Evolutionary conservation across 1,140 invertebrate species (phyloP).

Genomic region (Dreissena rostriformis): DNA sequence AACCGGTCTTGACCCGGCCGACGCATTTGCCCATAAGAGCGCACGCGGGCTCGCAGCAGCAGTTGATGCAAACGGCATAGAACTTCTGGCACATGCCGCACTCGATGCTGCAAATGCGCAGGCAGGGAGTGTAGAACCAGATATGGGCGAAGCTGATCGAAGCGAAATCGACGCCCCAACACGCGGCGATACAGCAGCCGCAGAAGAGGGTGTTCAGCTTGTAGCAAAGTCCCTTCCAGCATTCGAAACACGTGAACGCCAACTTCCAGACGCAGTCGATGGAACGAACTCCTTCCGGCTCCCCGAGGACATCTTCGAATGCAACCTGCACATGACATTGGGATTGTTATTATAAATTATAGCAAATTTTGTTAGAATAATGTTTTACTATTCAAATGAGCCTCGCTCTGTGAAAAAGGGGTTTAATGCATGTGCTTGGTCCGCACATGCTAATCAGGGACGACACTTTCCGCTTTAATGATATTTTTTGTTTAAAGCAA

Average conservation of each 20-base stretch:
- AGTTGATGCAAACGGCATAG: constrained; percentile 83
- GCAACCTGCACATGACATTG: constrained; percentile 41
- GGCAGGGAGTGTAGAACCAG: constrained; percentile 78
- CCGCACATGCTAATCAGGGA: too few species aligned
- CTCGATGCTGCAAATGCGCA: constrained; percentile 81
- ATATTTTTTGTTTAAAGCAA: too few species aligned
- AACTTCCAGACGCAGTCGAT: constrained; percentile 89
- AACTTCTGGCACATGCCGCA: constrained; percentile 85
- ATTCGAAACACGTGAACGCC: constrained; percentile 86
- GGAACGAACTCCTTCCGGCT: constrained; percentile 88
- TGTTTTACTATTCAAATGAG: too few species aligned
- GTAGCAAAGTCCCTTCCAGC: constrained; percentile 88
- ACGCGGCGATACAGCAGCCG: constrained; percentile 86
- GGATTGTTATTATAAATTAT: not conserved
- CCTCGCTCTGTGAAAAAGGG: too few species aligned
- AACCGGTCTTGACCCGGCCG: constrained; percentile 48
- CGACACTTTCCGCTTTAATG: too few species aligned
- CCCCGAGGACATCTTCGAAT: constrained; percentile 90
- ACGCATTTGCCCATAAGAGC: constrained; percentile 47
- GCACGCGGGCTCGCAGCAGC: constrained; percentile 75
- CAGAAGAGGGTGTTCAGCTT: constrained; percentile 86
- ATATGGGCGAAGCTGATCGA: constrained; percentile 85
- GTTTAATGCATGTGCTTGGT: too few species aligned
- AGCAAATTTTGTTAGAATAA: too few species aligned
- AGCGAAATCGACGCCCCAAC: constrained; percentile 88